Percentiles rank a stretch among this genome's conserved stretches.
These are phyloP conservation scores for Drosophila sucinea DNA, from an alignment of 1,140 invertebrate species.

Conservation along the genomic window DNA sequence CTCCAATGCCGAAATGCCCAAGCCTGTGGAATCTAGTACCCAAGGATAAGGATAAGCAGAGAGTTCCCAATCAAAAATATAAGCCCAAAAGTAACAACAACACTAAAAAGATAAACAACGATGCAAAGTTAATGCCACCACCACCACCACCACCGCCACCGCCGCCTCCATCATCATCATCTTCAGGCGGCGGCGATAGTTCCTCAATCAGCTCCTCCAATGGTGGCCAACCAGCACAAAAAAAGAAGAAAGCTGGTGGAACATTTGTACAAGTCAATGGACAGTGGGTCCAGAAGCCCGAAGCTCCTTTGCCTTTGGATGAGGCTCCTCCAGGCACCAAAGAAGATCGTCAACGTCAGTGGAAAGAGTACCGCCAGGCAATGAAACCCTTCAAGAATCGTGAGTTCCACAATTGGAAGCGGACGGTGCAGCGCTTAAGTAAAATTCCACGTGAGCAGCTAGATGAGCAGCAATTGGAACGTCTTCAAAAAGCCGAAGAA, in stretches of 20 bases:
- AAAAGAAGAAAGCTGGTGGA: slow-evolving; percentile 59
- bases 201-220: slow-evolving; percentile 7
- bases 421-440: slow-evolving; percentile 71
- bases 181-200: not conserved
- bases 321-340: slow-evolving; percentile 63
- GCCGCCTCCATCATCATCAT: not conserved
- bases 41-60: slow-evolving; percentile 41
- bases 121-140: slow-evolving; percentile 60
- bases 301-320: slow-evolving; percentile 60
- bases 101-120: slow-evolving; percentile 28
- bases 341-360: slow-evolving; percentile 68
- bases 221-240: slow-evolving; percentile 31
- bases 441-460: slow-evolving; percentile 61
- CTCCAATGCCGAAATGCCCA: slow-evolving; percentile 70
- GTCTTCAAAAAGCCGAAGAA: slow-evolving; percentile 65
- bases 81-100: slow-evolving; percentile 44
- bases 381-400: slow-evolving; percentile 81
- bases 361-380: slow-evolving; percentile 72
- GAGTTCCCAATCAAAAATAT: slow-evolving; percentile 7
- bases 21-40: slow-evolving; percentile 67
- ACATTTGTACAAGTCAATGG: slow-evolving; percentile 62
- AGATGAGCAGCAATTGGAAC: slow-evolving; percentile 63
- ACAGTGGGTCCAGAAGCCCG: slow-evolving; percentile 65
- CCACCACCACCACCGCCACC: slow-evolving; percentile 40
- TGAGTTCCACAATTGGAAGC: slow-evolving; percentile 73